These are phyloP conservation scores for Thalassarche chlororhynchos DNA, from an alignment of 2,113 vertebrate species.

Conservation along the genomic window DNA sequence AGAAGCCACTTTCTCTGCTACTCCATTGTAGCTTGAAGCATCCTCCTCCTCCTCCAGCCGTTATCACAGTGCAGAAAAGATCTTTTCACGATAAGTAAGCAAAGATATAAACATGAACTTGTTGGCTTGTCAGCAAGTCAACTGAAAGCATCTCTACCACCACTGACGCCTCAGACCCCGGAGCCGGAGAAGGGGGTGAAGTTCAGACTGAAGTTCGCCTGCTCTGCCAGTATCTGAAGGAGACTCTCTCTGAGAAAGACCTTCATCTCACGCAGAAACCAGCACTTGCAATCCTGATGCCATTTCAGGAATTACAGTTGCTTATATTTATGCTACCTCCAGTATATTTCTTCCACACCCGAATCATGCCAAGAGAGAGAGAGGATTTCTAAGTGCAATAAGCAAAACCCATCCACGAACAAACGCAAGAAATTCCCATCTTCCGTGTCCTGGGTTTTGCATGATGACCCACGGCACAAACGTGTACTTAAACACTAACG, in stretches of 20 bases:
- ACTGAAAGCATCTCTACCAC: neutral
- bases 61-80: neutral
- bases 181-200: neutral
- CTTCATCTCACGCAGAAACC: neutral
- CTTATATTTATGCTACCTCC: neutral
- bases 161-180: neutral
- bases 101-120: neutral
- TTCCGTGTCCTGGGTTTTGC: fast-evolving
- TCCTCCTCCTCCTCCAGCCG: neutral
- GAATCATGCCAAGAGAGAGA: neutral
- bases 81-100: neutral
- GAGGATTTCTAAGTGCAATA: neutral
- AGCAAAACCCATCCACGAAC: neutral
- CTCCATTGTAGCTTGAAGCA: neutral
- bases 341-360: neutral
- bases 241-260: neutral
- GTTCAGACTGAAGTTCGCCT: neutral
- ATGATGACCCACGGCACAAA: fast-evolving
- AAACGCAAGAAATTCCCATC: fast-evolving
- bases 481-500: fast-evolving
- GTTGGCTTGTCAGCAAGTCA: neutral
- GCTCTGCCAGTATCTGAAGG: neutral
- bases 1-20: neutral
- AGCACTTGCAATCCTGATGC: neutral
- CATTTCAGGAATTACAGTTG: neutral